Evolutionary conservation across 2,797 vertebrate genomes (phyloP).

Genomic region (Anguilla megastoma): DNA sequence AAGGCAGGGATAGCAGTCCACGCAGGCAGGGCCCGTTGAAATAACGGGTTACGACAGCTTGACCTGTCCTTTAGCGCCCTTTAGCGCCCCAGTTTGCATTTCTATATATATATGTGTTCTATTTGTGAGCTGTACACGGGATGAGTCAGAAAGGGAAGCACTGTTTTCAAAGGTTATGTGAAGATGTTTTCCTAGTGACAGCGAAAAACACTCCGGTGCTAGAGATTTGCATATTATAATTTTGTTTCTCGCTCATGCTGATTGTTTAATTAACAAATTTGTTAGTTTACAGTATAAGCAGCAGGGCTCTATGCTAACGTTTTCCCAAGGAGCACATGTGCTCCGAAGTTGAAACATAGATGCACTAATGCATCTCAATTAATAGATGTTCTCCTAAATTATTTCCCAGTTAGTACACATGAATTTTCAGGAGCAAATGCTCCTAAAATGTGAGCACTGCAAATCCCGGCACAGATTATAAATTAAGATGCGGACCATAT

Average conservation of each 20-base stretch:
- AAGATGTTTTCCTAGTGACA: neutral
- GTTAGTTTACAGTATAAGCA: neutral
- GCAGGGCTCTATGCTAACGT: too few relatives aligned
- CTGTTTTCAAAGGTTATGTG: neutral
- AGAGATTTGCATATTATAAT: neutral
- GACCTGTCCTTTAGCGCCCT: neutral
- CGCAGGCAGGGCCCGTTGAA: neutral
- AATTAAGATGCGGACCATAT: neutral
- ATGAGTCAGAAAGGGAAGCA: neutral
- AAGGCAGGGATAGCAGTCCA: neutral
- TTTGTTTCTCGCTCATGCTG: neutral
- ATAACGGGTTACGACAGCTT: neutral
- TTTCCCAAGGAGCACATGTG: too few relatives aligned
- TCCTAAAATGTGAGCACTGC: too few relatives aligned
- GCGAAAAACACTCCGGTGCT: neutral
- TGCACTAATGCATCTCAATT: too few relatives aligned
- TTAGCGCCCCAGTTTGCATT: neutral
- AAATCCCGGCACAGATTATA: neutral
- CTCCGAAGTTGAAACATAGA: too few relatives aligned
- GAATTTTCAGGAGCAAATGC: too few relatives aligned
- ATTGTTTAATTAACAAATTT: neutral
- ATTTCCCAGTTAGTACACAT: too few relatives aligned
- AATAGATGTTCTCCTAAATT: neutral
- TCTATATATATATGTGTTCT: slow-evolving; percentile 1
- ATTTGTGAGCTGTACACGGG: neutral